Base-by-base conservation (phyloP, 2,888 invertebrate species). In the Luperina testacea region DNA sequence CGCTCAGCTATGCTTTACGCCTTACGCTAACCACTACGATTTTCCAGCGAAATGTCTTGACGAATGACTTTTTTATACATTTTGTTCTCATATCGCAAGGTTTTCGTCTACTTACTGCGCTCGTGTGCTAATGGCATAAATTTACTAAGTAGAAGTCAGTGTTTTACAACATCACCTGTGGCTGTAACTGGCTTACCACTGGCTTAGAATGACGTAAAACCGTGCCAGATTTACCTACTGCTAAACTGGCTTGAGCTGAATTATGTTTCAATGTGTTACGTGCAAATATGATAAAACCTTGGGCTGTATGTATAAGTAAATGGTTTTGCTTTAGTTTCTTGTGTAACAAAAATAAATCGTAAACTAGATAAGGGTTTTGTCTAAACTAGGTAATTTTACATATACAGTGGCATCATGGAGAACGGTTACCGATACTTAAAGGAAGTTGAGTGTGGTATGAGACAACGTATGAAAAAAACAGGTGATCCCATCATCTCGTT, bases 81-180 rank as follows among this genome's bases (percentile, higher is more conserved):
- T 48, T 59, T 51, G 6, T 80, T 51, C 0, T 27, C 27, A 0
- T n/a, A 51, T 38, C 51, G 7, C 20, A 75, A 32, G 32, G 1
- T 15, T 53, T 53, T 15, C 32, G n/a, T 15, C 17, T 38, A 9
- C 1, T 17, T 13, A 17, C 24, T 51, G 27, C 11, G 13, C 45
- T 51, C n/a, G 45, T 48, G 24, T 64, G 38, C 48, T 24, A 57
- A 79, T 17, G 15, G 24, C 76, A 48, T 80, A 67, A 84, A 70
- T 17, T 15, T 63, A 48, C 38, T 75, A 38, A 85, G 63, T 76
- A 27, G 70, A 77, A 71, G 63, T 63, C 38, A 64, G 48, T 86
- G 59, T 73, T 64, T 86, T 68, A 83, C 77, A 69, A 63, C 78
- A n/a, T 77, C 59, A 83, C 86, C 77, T 86, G 63, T 67, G 63